Evolutionary conservation across 2,888 invertebrate species (phyloP).

Genomic region (Agriotes lineatus): DNA sequence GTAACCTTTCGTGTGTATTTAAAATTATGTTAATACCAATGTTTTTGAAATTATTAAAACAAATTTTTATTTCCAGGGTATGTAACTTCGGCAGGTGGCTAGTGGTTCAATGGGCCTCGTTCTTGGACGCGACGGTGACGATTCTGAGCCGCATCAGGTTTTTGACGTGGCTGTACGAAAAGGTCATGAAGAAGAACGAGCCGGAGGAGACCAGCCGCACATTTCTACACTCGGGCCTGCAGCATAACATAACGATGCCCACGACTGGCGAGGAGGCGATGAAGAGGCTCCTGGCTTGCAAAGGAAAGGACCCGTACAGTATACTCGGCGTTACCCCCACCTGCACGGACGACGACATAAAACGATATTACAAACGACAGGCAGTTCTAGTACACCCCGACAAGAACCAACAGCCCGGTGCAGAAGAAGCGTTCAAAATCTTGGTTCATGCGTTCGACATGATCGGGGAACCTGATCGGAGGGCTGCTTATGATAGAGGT

Average conservation of each 20-base stretch:
- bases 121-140: conserved; percentile 54
- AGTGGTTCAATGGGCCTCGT: conserved; percentile 55
- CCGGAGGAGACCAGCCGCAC: conserved; percentile 65
- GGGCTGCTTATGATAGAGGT: conserved; percentile 64
- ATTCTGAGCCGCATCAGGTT: conserved; percentile 58
- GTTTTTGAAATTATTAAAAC: no score
- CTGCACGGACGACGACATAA: conserved; percentile 93
- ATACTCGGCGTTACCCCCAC: conserved; percentile 80
- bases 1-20: no score
- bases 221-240: conserved; percentile 70
- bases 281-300: conserved; percentile 91
- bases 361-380: conserved; percentile 93
- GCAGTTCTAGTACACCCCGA: conserved; percentile 96
- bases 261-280: conserved; percentile 95
- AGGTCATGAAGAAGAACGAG: conserved; percentile 63
- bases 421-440: conserved; percentile 97
- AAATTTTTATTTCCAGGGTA: conserved; percentile 55
- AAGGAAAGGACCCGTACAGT: conserved; percentile 96
- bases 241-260: conserved; percentile 84
- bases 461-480: conserved; percentile 87
- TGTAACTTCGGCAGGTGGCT: conserved; percentile 59
- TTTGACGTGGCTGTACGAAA: conserved; percentile 61
- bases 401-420: conserved; percentile 94
- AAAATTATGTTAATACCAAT: no score
- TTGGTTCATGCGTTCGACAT: conserved; percentile 95